These are phyloP conservation scores for Drosophila eohydei DNA, from an alignment of 2,888 invertebrate species.

Conservation along the genomic window DNA sequence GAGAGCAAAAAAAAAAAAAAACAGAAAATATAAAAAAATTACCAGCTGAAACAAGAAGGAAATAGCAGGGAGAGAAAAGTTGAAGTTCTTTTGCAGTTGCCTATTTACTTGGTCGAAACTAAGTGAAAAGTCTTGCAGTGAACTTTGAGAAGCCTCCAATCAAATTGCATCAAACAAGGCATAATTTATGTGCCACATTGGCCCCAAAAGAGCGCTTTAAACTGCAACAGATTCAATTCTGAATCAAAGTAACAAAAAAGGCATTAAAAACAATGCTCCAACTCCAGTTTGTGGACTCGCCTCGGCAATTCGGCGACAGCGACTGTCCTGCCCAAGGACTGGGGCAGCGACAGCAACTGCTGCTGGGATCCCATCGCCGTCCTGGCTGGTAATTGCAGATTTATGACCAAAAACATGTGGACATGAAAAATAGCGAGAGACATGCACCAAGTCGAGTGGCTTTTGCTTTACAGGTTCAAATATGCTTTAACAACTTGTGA, in stretches of 20 bases:
- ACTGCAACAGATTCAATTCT: slow-evolving; percentile 50
- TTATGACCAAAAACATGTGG: slow-evolving; percentile 11
- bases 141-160: slow-evolving; percentile 55
- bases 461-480: neutral
- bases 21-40: slow-evolving; percentile 39
- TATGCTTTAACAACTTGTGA: neutral
- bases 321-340: neutral
- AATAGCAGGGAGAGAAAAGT: slow-evolving; percentile 10
- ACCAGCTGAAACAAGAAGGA: slow-evolving; percentile 14
- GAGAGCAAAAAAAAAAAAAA: slow-evolving; percentile 9
- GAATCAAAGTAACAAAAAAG: slow-evolving; percentile 14
- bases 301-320: slow-evolving; percentile 4
- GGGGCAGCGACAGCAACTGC: neutral
- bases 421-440: neutral
- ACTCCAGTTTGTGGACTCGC: slow-evolving; percentile 18
- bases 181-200: slow-evolving; percentile 67
- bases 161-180: slow-evolving; percentile 67
- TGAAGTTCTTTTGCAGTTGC: slow-evolving; percentile 38
- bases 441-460: neutral
- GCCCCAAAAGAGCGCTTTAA: slow-evolving; percentile 45
- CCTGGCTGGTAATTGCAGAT: slow-evolving; percentile 9
- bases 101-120: slow-evolving; percentile 40
- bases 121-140: slow-evolving; percentile 33
- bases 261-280: slow-evolving; percentile 53
- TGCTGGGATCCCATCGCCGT: neutral